Evolutionary conservation across 2,797 vertebrate genomes (phyloP).

Genomic region (Urophycis tenuis): DNA sequence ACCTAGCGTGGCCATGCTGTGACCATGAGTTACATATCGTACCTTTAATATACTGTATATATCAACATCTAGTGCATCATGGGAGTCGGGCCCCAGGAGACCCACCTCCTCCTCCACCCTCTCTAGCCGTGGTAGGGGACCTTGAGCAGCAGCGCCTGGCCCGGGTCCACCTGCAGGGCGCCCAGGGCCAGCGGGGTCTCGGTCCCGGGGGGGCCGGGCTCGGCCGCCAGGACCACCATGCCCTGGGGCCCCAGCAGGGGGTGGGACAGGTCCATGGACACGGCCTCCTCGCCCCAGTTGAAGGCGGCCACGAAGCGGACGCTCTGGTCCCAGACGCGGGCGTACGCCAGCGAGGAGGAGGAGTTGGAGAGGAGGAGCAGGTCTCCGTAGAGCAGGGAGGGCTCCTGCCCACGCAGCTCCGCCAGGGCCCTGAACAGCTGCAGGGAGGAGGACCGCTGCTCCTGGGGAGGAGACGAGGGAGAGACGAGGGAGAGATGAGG

Average conservation of each 20-base stretch:
- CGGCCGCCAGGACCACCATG: constrained; percentile 63
- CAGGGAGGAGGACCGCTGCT: constrained; percentile 35
- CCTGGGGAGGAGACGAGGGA: not conserved
- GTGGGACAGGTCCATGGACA: constrained; percentile 20
- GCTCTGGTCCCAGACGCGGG: constrained; percentile 82
- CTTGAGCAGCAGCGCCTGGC: constrained; percentile 68
- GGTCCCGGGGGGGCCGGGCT: constrained; percentile 24
- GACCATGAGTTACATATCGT: not conserved
- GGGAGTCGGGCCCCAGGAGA: too few species aligned
- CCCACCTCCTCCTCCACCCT: not conserved
- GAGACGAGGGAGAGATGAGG: too few species aligned
- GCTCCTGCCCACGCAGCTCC: constrained; percentile 70
- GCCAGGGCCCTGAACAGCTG: constrained; percentile 62
- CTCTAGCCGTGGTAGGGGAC: constrained; percentile 56
- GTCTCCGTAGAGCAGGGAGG: constrained; percentile 75
- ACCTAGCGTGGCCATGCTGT: too few species aligned
- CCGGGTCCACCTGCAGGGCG: constrained; percentile 53
- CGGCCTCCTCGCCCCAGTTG: constrained; percentile 59
- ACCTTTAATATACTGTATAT: not conserved
- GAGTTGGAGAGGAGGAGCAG: constrained; percentile 52
- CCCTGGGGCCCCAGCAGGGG: constrained; percentile 51
- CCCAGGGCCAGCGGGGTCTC: constrained; percentile 41
- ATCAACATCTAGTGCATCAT: too few species aligned
- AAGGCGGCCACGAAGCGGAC: constrained; percentile 71
- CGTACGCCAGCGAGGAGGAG: constrained; percentile 58